Conservation (phyloP, 2,113 vertebrate genomes). For the Xiphias gladius region DNA sequence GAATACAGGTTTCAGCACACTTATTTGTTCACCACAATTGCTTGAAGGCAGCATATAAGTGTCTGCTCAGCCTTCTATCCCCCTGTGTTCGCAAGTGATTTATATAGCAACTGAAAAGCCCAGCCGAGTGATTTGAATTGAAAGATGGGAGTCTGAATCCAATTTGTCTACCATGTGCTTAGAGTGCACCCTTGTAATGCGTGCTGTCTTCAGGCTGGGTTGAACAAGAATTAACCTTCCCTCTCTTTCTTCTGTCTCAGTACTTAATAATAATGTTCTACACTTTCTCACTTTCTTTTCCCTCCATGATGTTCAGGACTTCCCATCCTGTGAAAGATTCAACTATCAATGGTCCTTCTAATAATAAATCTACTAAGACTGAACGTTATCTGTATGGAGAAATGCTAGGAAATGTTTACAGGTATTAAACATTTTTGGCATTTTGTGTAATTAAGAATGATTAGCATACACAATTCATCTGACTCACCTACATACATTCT, state of each 20-base stretch:
- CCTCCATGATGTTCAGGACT: slow-evolving; percentile 5
- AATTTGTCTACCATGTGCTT: slow-evolving; percentile 75
- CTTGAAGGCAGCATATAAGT: slow-evolving; percentile 60
- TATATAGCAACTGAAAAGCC: slow-evolving; percentile 71
- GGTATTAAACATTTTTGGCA: not conserved
- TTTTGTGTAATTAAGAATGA: not conserved
- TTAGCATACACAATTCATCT: not conserved
- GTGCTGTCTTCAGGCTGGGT: slow-evolving; percentile 62
- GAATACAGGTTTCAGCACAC: slow-evolving; percentile 37
- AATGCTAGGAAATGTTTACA: too few relatives aligned
- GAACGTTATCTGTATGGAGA: not conserved
- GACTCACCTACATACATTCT: not conserved
- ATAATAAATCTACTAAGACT: not conserved
- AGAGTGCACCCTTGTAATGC: slow-evolving; percentile 64
- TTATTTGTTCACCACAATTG: slow-evolving; percentile 50
- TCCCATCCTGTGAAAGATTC: slow-evolving; percentile 17
- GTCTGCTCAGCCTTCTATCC: slow-evolving; percentile 57
- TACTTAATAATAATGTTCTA: slow-evolving; percentile 58
- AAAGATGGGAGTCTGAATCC: slow-evolving; percentile 75
- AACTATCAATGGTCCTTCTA: not conserved
- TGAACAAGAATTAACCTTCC: slow-evolving; percentile 73
- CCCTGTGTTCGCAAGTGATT: slow-evolving; percentile 65
- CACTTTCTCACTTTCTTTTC: slow-evolving; percentile 33
- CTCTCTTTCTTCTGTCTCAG: slow-evolving; percentile 45
- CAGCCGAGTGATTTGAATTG: slow-evolving; percentile 71